A percentile compares a stretch with the other conserved stretches of the same genome.
phyloP scores from a whole-genome alignment of 64 coral and sea anemone species.

The Pocillopora damicornis region DNA sequence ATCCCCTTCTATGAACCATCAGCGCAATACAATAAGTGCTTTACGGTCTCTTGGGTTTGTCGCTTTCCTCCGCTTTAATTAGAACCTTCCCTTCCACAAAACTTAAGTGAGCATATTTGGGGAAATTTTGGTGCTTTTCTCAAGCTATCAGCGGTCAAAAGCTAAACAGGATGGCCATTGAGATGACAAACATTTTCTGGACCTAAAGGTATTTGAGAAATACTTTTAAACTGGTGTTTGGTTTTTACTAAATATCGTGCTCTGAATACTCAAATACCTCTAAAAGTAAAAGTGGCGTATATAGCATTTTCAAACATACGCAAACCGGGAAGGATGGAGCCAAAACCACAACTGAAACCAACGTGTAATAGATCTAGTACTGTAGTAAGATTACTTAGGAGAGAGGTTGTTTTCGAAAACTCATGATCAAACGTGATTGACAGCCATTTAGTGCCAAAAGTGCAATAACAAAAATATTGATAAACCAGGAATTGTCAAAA shows the following conservation, averaged over 20 bases:
- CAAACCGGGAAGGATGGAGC: no score
- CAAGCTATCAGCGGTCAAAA: neutral
- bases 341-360: no score
- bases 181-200: neutral
- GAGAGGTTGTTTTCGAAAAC: neutral
- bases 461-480: neutral
- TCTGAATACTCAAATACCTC: neutral
- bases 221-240: neutral
- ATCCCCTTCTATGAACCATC: neutral
- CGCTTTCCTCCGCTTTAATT: constrained; percentile 2
- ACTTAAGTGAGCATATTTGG: neutral
- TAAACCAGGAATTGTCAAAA: neutral
- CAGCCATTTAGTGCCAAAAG: neutral
- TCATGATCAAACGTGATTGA: neutral
- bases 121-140: neutral
- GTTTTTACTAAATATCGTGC: neutral
- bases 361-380: no score
- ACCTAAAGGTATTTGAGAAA: neutral
- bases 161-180: neutral
- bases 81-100: neutral
- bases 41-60: constrained; percentile 17
- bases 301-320: neutral
- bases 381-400: no score
- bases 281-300: neutral
- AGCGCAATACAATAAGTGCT: neutral